Percentiles rank a stretch among this genome's conserved stretches.
phyloP scores from a whole-genome alignment of 64 coral and sea anemone species.

The Montipora cactus region DNA sequence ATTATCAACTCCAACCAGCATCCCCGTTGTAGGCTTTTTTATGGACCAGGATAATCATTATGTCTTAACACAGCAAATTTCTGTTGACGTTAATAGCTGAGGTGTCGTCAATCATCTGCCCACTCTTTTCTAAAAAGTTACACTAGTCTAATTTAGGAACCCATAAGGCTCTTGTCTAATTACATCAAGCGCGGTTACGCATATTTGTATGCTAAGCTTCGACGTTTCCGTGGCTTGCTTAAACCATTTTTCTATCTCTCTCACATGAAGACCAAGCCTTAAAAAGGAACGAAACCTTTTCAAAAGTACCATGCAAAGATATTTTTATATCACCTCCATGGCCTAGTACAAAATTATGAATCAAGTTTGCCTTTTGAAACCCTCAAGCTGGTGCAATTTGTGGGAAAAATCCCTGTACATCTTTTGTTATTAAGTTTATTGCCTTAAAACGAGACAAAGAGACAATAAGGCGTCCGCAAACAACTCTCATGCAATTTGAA shows the following conservation, averaged over 20 bases:
- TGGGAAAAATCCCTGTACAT: not conserved
- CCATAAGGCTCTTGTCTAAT: too few relatives aligned
- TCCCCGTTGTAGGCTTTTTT: not conserved
- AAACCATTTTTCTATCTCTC: not conserved
- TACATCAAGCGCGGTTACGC: not conserved
- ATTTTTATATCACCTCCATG: too few relatives aligned
- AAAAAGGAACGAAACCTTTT: not conserved
- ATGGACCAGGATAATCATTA: not conserved
- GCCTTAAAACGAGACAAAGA: conserved; percentile 2
- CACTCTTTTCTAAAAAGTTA: not conserved
- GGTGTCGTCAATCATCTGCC: not conserved
- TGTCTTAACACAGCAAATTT: not conserved
- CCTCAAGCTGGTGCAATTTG: not conserved
- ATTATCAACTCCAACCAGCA: not conserved
- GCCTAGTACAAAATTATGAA: too few relatives aligned
- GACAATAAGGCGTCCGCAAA: not conserved
- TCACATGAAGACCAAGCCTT: not conserved
- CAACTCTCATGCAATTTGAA: not conserved
- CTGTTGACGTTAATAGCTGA: not conserved
- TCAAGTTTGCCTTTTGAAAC: too few relatives aligned
- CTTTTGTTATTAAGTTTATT: not conserved
- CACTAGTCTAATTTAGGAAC: not conserved
- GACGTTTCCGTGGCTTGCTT: conserved; percentile 1
- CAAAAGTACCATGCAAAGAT: too few relatives aligned
- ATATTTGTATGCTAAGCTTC: not conserved